Conservation (phyloP, 2,113 vertebrate genomes). For the Cinclus mexicanus region DNA sequence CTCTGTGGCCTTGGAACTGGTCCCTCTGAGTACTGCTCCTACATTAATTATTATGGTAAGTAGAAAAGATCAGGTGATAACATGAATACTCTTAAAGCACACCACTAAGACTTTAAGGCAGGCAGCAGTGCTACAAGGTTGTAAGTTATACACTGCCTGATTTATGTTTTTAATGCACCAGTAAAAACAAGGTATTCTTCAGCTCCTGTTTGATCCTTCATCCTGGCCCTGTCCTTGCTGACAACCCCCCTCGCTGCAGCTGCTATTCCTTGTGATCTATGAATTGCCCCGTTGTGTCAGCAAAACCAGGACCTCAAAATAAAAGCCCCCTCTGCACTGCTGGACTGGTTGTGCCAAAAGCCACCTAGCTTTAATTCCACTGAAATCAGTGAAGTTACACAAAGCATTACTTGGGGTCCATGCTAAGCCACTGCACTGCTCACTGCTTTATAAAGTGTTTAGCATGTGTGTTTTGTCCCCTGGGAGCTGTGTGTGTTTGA, state of each 20-base stretch:
- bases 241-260: background rate
- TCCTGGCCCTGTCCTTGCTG: background rate
- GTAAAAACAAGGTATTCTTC: constrained; percentile 20
- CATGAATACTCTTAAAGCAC: constrained; percentile 31
- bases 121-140: background rate
- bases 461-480: background rate
- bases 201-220: background rate
- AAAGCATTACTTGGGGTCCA: background rate
- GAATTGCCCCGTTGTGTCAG: background rate
- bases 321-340: background rate
- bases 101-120: constrained; percentile 4
- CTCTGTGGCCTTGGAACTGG: constrained; percentile 44
- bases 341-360: background rate
- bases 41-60: constrained; percentile 66
- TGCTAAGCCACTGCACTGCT: background rate
- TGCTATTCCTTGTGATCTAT: background rate
- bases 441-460: background rate
- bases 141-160: background rate
- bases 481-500: background rate
- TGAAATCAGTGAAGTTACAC: background rate
- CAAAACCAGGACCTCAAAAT: background rate
- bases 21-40: constrained; percentile 45
- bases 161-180: background rate
- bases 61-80: constrained; percentile 61
- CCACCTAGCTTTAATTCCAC: background rate